A percentile compares a stretch with the other conserved stretches of the same genome.
Evolutionary conservation across 2,888 invertebrate species (phyloP).

Genomic region (Therioaphis trifolii): DNA sequence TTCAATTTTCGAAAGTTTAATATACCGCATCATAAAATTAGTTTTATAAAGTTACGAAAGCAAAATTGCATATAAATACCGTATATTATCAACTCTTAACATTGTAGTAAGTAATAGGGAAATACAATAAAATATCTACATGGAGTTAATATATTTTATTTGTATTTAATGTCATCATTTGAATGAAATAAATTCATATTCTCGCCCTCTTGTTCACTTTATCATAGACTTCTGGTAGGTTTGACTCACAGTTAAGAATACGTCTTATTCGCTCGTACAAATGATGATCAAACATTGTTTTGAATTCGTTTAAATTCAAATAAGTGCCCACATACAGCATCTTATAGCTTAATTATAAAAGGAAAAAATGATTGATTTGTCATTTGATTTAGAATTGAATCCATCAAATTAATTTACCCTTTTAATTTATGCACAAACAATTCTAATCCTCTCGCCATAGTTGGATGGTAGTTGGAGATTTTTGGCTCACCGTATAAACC

Average conservation of each 20-base stretch:
- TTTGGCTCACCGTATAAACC: conserved; percentile 84
- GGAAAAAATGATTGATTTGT: conserved; percentile 18
- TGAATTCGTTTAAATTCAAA: conserved; percentile 79
- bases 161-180: too few relatives aligned
- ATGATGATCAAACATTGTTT: conserved; percentile 82
- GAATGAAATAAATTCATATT: too few relatives aligned
- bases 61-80: too few relatives aligned
- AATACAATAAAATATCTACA: too few relatives aligned
- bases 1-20: too few relatives aligned
- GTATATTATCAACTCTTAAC: too few relatives aligned
- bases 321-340: conserved; percentile 88
- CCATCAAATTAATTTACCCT: conserved; percentile 70
- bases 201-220: conserved; percentile 76
- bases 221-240: conserved; percentile 85
- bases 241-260: conserved; percentile 74
- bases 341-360: conserved; percentile 74
- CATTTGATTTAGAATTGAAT: neutral
- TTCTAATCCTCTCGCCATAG: conserved; percentile 76
- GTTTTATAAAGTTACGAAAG: too few relatives aligned
- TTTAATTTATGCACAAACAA: conserved; percentile 76
- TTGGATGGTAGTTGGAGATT: conserved; percentile 73
- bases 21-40: too few relatives aligned
- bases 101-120: too few relatives aligned
- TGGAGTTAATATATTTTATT: too few relatives aligned
- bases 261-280: conserved; percentile 78